Evolutionary conservation across 2,888 invertebrate species (phyloP).

Genomic region (Aphrophora alni): DNA sequence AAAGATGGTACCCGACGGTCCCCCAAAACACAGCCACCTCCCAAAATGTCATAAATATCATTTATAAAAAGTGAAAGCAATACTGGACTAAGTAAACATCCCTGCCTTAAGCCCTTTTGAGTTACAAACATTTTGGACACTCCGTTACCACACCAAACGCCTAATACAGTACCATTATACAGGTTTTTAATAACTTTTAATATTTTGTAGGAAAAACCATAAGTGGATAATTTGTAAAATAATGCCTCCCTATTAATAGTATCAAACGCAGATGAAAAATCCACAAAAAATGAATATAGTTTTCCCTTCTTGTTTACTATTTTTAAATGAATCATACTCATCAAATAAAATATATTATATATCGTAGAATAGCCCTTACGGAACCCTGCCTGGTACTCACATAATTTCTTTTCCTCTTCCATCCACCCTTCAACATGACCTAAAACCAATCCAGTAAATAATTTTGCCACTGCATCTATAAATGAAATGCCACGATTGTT

Average conservation of each 20-base stretch:
- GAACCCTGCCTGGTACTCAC: too few relatives aligned
- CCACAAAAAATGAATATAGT: conserved; percentile 41
- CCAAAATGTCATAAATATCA: conserved; percentile 37
- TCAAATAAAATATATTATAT: conserved; percentile 41
- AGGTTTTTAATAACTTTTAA: conserved; percentile 31
- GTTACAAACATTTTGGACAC: conserved; percentile 32
- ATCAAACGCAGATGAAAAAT: conserved; percentile 44
- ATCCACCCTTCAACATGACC: too few relatives aligned
- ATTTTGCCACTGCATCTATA: too few relatives aligned
- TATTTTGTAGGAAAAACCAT: conserved; percentile 36
- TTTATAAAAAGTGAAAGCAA: conserved; percentile 37
- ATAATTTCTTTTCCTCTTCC: too few relatives aligned
- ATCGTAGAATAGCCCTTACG: conserved; percentile 33
- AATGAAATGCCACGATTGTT: too few relatives aligned
- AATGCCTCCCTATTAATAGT: conserved; percentile 39
- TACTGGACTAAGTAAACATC: conserved; percentile 41
- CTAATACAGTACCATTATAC: conserved; percentile 21
- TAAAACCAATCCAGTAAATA: too few relatives aligned
- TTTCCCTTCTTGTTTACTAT: conserved; percentile 33
- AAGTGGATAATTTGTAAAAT: conserved; percentile 33
- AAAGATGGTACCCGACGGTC: neutral
- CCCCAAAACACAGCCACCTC: conserved; percentile 29
- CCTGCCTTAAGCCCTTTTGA: conserved; percentile 41
- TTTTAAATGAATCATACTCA: conserved; percentile 36
- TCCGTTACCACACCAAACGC: conserved; percentile 35